Conservation (phyloP, 2,113 vertebrate genomes). For the Uropsilus gracilis region DNA sequence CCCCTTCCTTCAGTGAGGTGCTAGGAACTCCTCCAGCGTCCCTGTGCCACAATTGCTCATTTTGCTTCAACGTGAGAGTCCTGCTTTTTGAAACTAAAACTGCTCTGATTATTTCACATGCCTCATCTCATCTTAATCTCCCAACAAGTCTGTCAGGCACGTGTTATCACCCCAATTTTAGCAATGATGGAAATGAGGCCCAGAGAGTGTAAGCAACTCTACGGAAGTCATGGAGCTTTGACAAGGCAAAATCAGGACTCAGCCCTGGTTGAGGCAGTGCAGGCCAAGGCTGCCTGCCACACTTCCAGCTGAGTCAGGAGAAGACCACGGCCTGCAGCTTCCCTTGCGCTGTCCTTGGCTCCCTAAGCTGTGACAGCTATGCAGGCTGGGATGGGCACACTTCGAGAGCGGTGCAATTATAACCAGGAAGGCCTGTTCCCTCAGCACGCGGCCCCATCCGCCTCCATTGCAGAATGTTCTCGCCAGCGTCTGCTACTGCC, state of each 20-base stretch:
- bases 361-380: neutral
- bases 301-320: neutral
- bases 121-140: neutral
- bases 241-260: neutral
- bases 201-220: neutral
- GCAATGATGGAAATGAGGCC: neutral
- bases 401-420: conserved; percentile 51
- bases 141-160: neutral
- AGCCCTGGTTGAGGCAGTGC: neutral
- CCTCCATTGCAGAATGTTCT: conserved; percentile 68
- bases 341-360: neutral
- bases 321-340: neutral
- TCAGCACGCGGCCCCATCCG: conserved; percentile 64
- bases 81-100: neutral
- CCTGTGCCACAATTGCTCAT: neutral
- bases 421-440: conserved; percentile 69
- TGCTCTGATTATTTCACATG: neutral
- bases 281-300: neutral
- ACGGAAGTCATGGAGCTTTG: neutral
- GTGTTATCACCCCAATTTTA: neutral
- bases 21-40: neutral
- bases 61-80: neutral
- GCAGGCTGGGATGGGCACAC: conserved; percentile 38
- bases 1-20: neutral
- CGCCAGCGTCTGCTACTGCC: conserved; percentile 52